phyloP scores from a whole-genome alignment of 2,113 vertebrate genomes.

The Empidonax traillii region DNA sequence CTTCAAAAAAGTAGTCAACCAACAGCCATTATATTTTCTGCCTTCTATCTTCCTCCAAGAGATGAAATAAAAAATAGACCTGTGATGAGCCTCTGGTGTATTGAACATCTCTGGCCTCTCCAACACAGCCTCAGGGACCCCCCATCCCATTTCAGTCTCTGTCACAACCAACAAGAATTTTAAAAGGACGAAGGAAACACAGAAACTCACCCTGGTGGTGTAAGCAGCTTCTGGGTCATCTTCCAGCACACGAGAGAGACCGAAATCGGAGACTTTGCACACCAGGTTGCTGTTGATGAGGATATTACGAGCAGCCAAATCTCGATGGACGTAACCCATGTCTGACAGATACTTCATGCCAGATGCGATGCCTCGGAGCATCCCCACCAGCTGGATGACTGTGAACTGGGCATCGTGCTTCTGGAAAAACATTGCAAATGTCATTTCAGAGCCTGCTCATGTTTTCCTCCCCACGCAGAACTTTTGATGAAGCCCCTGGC shows the following conservation, averaged over 20 bases:
- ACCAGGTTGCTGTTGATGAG: conserved; percentile 93
- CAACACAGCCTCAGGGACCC: background rate
- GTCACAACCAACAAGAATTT: background rate
- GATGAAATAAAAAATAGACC: background rate
- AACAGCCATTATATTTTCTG: background rate
- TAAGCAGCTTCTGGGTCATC: conserved; percentile 87
- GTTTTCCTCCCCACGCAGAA: background rate
- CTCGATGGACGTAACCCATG: conserved; percentile 89
- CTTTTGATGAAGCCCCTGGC: background rate
- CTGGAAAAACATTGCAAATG: conserved; percentile 73
- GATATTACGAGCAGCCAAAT: conserved; percentile 88
- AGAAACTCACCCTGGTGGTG: conserved; percentile 79
- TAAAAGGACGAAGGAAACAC: background rate
- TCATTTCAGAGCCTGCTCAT: background rate
- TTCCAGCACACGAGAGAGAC: conserved; percentile 91
- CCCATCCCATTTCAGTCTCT: background rate
- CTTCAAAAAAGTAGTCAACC: background rate
- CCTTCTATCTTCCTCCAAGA: background rate
- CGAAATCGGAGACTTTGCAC: conserved; percentile 97
- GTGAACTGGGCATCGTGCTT: conserved; percentile 98
- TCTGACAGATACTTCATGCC: conserved; percentile 91
- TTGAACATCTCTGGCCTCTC: background rate
- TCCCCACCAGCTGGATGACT: conserved; percentile 90
- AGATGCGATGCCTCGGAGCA: conserved; percentile 88
- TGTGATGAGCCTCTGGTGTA: background rate